Base-by-base conservation (phyloP, 2,113 vertebrate genomes). In the Hippocampus zosterae region DNA sequence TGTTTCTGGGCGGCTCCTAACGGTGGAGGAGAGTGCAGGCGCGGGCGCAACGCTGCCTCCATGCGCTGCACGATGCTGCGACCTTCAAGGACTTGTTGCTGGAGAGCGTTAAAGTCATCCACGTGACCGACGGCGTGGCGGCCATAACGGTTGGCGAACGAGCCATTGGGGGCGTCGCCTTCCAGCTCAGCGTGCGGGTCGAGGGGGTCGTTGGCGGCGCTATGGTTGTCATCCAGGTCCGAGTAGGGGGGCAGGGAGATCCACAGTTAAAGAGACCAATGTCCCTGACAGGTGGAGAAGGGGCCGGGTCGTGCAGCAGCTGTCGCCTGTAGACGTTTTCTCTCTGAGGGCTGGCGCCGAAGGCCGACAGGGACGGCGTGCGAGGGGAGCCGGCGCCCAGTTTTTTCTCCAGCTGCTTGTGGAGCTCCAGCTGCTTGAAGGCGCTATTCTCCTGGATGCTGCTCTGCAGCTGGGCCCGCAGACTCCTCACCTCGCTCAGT, bases 241-340 rank as follows among this genome's bases (percentile, higher is more conserved):
- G 83, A 89, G 83, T 85, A 68, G 78, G 76, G 37, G 80, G 77
- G 81, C 76, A 88, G 33, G 74, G 19, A 29, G 91, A 91, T 63
- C 88, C 89, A 66, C 90, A 84, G 77, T 92, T 91, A 84, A 90
- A 93, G 66, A 93, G 89, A 79, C 94, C 95, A 66, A 94, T 91
- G 56, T 98, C 95, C 69, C 95, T 92, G 81, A 96, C 95, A 0
- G 95, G 95, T 78, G 95, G 95, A 83, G 95, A 98, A 1, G 91
- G 93, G 75, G 90, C 92, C 1, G 93, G 90, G 83, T 94, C 93
- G 62, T 93, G 93, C 68, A 94, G 89, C 73, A 90, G 68, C 42
- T 87, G 91, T 18, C 88, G 84, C 13, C 83, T 86, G 82, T 87
- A 87, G 72, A 86, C 84, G 67, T 84, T 79, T 16, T 93, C 88